Base-by-base conservation (phyloP, 2,888 invertebrate species). In the Lasioglossum oenotherae region DNA sequence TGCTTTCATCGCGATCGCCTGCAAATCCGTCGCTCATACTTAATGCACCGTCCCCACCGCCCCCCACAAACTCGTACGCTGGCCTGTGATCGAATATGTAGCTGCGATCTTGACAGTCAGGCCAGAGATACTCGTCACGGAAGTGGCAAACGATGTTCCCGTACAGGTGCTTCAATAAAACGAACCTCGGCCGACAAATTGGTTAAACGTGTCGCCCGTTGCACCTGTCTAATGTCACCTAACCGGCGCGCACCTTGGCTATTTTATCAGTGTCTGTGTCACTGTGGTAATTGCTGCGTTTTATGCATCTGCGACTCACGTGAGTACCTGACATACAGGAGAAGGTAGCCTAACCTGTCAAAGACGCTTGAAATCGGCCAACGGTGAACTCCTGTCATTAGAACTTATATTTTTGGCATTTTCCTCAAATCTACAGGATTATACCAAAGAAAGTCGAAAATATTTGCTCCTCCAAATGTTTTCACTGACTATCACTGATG, bases 1-100 rank as follows among this genome's bases (percentile, higher is more conserved):
- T 31, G 71, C 78, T 87, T 80, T 81, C 83, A 35, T 74, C 71
- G 44, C 64, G 81, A 82, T 81, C 75, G 71, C 79, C 79, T 75
- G 53, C 86, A 81, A 79, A 86, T 82, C 81, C 69, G 83, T 74
- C 77, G 49, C 74, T 80, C 53, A 27, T 71, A 69, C 46, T 85
- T 80, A 78, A 82, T 77, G 64, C 76, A 64, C 14, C 10, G 53
- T 44, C 6, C 53, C 49, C 49, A 8, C 23, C 23, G 23, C 49
- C 8, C 8, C 8, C 23, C 73, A 12, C 38, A n/a, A n/a, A 69
- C 69, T 41, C 38, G 23, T 41, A 69, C 69, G 41, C 23, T 38
- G n/a, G 38, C 38, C 69, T 38, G 41, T n/a, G 69, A 69, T 69
- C 69, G 69, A 69, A 38, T 69, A 41, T 69, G 38, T 38, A 38